Percentiles rank a stretch among this genome's conserved stretches.
Conservation (phyloP, 1,140 invertebrate genomes). For the Megathymus violae region DNA sequence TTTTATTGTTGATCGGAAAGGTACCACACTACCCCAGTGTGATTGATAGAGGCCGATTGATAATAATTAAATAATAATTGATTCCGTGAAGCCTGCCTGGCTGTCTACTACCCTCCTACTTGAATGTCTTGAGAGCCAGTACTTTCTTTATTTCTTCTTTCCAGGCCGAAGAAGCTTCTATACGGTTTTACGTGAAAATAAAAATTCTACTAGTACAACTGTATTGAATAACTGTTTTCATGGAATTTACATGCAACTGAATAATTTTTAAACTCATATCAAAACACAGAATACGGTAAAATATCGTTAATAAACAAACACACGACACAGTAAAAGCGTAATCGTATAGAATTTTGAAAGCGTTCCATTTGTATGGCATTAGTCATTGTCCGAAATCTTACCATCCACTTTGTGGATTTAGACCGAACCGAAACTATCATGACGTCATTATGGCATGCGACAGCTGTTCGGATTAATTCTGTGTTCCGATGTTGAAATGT, state of each 20-base stretch:
- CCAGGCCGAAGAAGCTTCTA: too few relatives aligned
- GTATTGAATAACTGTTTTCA: background rate
- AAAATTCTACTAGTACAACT: too few relatives aligned
- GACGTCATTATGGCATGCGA: conserved; percentile 43
- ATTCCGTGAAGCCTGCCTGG: too few relatives aligned
- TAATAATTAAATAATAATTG: too few relatives aligned
- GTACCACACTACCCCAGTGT: too few relatives aligned
- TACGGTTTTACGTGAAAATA: too few relatives aligned
- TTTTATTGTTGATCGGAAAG: too few relatives aligned
- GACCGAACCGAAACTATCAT: conserved; percentile 41
- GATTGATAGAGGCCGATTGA: too few relatives aligned
- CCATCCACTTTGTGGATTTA: conserved; percentile 33
- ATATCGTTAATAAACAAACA: background rate
- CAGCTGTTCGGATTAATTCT: conserved; percentile 70
- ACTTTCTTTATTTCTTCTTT: too few relatives aligned
- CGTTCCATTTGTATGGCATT: conserved; percentile 32
- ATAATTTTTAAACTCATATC: conserved; percentile 16
- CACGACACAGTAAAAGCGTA: conserved; percentile 3
- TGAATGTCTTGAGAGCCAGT: too few relatives aligned
- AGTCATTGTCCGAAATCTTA: conserved; percentile 37
- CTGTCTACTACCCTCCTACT: too few relatives aligned
- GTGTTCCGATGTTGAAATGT: conserved; percentile 58
- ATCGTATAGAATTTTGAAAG: conserved; percentile 21
- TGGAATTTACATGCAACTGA: too few relatives aligned
- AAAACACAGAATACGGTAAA: background rate